Evolutionary conservation across 2,113 vertebrate species (phyloP).

Genomic region (Hymenochirus boettgeri): DNA sequence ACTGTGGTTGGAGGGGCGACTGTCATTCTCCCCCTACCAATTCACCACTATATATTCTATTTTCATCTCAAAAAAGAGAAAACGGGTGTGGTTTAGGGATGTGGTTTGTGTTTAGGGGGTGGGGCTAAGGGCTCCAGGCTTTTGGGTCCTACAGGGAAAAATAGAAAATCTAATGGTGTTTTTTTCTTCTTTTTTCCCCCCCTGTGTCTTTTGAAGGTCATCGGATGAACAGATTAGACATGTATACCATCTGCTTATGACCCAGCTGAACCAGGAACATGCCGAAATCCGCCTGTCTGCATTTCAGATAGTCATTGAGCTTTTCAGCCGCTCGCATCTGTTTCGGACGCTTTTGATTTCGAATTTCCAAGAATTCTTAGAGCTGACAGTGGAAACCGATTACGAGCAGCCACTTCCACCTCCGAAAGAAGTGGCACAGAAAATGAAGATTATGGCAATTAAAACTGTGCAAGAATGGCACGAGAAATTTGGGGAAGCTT

Average conservation of each 20-base stretch:
- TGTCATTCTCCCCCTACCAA: too few relatives aligned
- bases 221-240: conserved; percentile 77
- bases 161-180: too few relatives aligned
- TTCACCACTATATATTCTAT: too few relatives aligned
- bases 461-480: conserved; percentile 77
- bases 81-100: too few relatives aligned
- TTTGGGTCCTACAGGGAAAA: too few relatives aligned
- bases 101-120: too few relatives aligned
- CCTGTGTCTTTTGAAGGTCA: conserved; percentile 62
- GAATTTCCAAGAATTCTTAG: conserved; percentile 85
- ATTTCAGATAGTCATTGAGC: conserved; percentile 72
- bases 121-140: too few relatives aligned
- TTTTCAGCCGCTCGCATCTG: conserved; percentile 82
- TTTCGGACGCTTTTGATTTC: conserved; percentile 75
- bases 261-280: conserved; percentile 76
- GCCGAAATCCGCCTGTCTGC: conserved; percentile 82
- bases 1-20: too few relatives aligned
- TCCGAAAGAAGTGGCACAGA: conserved; percentile 77
- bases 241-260: conserved; percentile 72
- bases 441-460: conserved; percentile 71
- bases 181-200: too few relatives aligned
- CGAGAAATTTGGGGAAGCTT: conserved; percentile 71
- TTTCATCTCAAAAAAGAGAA: too few relatives aligned
- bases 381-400: conserved; percentile 82
- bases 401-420: conserved; percentile 81